Evolutionary conservation across 2,888 invertebrate species (phyloP), one percentile per base, ranked within the genome.

Genomic region (Dasypolia templi): DNA sequence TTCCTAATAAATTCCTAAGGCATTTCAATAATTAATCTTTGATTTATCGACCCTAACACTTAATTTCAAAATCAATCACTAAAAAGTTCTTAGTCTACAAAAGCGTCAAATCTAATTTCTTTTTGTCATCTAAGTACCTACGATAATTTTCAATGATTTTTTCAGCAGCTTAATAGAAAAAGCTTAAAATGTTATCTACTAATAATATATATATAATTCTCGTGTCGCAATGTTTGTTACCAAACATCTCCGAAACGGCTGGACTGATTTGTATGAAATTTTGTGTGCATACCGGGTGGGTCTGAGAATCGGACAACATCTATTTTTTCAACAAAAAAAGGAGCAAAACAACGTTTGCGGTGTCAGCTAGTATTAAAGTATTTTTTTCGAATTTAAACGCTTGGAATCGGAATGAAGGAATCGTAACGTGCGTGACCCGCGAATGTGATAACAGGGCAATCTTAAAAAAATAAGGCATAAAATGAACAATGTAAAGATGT

Each of bases 401-500:
- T 55, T 26, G 1, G 1, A 53, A 59, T 61, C 17, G 49, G 44
- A 72, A 62, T 69, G 22, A 61, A 69, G 51, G 7, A 75, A 75
- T 70, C 42, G n/a, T 55, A 58, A 70, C 64, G 12, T 73, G 68
- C 82, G 58, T 76, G n/a, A n/a, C n/a, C n/a, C n/a, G n/a, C n/a
- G n/a, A 71, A 82, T 56, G 72, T 49, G 61, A 64, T 69, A 75
- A 53, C 63, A 61, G 51, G 26, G 32, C 49, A 62, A 72, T 77
- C 58, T 64, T 65, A 78, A 73, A 82, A 79, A 83, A 79, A 78
- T 76, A 77, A 75, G 68, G 51, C 69, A 81, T 69, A 71, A 64
- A 77, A 65, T 77, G 74, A 77, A 72, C 75, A 81, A 72, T 81
- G 78, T 87, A 69, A 88, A 87, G 84, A 86, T 90, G 88, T 91